Conservation (phyloP, 2,888 invertebrate species). For the Macrosiphum euphorbiae region DNA sequence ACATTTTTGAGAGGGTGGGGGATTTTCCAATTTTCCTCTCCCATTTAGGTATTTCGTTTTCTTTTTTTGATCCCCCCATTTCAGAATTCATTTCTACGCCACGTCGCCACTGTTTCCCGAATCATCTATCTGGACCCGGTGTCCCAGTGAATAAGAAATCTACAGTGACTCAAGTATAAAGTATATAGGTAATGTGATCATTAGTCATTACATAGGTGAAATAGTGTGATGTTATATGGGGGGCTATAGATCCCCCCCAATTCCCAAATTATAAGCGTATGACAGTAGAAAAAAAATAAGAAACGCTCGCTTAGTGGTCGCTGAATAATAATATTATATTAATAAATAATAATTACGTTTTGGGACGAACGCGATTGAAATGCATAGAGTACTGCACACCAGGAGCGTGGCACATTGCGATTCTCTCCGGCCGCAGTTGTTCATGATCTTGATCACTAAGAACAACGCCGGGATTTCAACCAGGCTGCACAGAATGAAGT, state of each 20-base stretch:
- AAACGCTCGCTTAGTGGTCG: neutral
- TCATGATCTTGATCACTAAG: constrained; percentile 66
- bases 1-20: too few species aligned
- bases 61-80: too few species aligned
- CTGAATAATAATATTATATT: neutral
- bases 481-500: constrained; percentile 75
- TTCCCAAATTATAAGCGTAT: neutral
- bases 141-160: neutral
- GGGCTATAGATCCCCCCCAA: too few species aligned
- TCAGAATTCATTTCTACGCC: too few species aligned
- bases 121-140: neutral
- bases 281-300: neutral
- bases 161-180: neutral
- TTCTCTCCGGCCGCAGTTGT: constrained; percentile 66
- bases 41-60: too few species aligned
- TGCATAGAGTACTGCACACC: constrained; percentile 70
- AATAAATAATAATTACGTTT: constrained; percentile 69
- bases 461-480: constrained; percentile 68
- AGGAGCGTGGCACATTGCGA: constrained; percentile 66
- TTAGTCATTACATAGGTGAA: too few species aligned
- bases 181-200: too few species aligned
- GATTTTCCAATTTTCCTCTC: too few species aligned
- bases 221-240: too few species aligned
- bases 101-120: too few species aligned
- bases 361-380: constrained; percentile 75